These are phyloP conservation scores for Gryllus bimaculatus DNA, from an alignment of 1,140 invertebrate species.

Conservation along the genomic window DNA sequence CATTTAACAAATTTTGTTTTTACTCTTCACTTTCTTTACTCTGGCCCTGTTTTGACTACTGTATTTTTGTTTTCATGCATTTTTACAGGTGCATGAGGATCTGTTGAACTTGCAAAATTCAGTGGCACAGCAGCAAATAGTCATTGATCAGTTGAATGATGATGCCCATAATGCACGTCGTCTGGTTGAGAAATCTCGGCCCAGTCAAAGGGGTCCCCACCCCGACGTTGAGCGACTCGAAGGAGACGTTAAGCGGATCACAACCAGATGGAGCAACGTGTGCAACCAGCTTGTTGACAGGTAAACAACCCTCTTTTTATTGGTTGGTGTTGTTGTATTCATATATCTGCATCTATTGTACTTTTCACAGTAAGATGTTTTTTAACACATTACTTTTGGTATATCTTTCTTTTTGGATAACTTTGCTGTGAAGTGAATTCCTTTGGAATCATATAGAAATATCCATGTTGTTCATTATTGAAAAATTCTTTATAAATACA, in stretches of 20 bases:
- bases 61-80: background rate
- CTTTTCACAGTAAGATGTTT: too few species aligned
- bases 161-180: conserved; percentile 78
- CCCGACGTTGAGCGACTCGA: conserved; percentile 88
- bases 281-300: conserved; percentile 84
- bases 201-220: conserved; percentile 50
- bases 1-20: background rate
- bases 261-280: conserved; percentile 82
- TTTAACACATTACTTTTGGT: too few species aligned
- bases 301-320: conserved; percentile 33
- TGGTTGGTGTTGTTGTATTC: too few species aligned
- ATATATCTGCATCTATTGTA: too few species aligned
- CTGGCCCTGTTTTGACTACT: too few species aligned
- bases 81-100: conserved; percentile 52
- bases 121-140: conserved; percentile 71
- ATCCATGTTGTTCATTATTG: background rate
- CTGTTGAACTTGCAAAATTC: conserved; percentile 68
- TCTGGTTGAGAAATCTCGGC: conserved; percentile 75
- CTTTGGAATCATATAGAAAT: background rate
- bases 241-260: conserved; percentile 80
- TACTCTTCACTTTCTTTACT: too few species aligned
- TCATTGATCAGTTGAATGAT: conserved; percentile 82
- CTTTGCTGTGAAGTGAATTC: too few species aligned
- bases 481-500: too few species aligned
- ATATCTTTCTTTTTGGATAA: too few species aligned